These are phyloP conservation scores for Marmota flaviventris DNA, from an alignment of 2,113 vertebrate genomes.

Conservation along the genomic window DNA sequence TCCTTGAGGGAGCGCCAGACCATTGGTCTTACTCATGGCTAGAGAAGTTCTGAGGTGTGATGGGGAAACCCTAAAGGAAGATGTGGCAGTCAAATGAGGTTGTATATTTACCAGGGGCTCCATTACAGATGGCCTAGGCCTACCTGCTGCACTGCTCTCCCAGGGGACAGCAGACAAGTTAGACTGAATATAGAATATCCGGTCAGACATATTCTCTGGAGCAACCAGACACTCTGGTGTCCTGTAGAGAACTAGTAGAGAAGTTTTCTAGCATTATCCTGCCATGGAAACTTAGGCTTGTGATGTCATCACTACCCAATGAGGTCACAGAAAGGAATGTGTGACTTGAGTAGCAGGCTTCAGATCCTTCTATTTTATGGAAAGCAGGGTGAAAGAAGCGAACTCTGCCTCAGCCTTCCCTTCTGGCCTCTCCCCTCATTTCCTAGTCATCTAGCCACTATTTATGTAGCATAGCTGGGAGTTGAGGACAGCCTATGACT, in stretches of 20 bases:
- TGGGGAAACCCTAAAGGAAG: neutral
- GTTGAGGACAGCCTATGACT: too few relatives aligned
- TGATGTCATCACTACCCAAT: slow-evolving; percentile 62
- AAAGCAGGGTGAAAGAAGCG: too few relatives aligned
- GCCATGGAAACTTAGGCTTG: slow-evolving; percentile 43
- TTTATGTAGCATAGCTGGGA: too few relatives aligned
- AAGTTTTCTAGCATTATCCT: neutral
- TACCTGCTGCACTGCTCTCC: slow-evolving; percentile 39
- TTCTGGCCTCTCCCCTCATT: too few relatives aligned
- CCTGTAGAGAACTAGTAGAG: slow-evolving; percentile 69
- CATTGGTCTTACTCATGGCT: neutral
- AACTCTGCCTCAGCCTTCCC: too few relatives aligned
- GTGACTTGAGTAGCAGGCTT: too few relatives aligned
- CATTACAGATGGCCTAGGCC: neutral
- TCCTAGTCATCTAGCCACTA: too few relatives aligned
- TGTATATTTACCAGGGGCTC: neutral
- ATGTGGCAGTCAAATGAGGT: neutral
- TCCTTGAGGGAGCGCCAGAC: neutral
- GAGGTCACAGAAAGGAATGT: too few relatives aligned
- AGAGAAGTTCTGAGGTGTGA: neutral
- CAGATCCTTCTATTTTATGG: too few relatives aligned
- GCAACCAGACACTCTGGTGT: neutral
- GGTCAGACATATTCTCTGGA: slow-evolving; percentile 62
- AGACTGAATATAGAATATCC: slow-evolving; percentile 60
- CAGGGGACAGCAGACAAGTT: slow-evolving; percentile 47